A percentile compares a stretch with the other conserved stretches of the same genome.
Conservation (phyloP, 2,113 vertebrate species). For the Helogale parvula region DNA sequence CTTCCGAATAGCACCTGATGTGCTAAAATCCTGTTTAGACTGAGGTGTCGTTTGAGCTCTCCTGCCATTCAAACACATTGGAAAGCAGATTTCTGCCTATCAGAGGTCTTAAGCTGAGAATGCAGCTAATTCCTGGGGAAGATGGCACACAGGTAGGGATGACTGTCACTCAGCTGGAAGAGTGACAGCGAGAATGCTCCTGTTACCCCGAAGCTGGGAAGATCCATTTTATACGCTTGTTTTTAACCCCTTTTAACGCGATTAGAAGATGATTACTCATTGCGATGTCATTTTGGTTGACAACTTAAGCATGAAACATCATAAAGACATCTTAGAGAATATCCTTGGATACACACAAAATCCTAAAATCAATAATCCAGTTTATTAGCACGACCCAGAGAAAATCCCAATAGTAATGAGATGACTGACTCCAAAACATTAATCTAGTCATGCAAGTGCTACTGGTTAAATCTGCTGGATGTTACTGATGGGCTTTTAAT, state of each 20-base stretch:
- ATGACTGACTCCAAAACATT: conserved; percentile 78
- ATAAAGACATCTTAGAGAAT: conserved; percentile 83
- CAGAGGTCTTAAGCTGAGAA: conserved; percentile 93
- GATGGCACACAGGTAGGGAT: conserved; percentile 86
- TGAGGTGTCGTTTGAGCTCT: conserved; percentile 83
- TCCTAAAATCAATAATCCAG: conserved; percentile 91
- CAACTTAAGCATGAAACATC: conserved; percentile 86
- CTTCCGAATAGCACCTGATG: conserved; percentile 82
- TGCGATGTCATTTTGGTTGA: conserved; percentile 83
- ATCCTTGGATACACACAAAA: conserved; percentile 83
- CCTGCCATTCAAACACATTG: conserved; percentile 87
- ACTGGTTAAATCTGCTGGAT: conserved; percentile 83
- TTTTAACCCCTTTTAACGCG: conserved; percentile 81
- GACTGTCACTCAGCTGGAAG: conserved; percentile 84
- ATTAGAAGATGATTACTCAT: conserved; percentile 85
- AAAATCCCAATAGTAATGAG: conserved; percentile 84
- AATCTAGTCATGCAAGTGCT: conserved; percentile 83
- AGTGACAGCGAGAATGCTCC: conserved; percentile 39
- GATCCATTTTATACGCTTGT: conserved; percentile 82
- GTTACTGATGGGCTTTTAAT: conserved; percentile 86
- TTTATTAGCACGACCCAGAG: conserved; percentile 86
- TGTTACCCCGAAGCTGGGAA: not conserved
- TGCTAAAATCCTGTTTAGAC: conserved; percentile 87
- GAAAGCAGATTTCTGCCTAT: conserved; percentile 94
- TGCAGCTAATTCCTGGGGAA: conserved; percentile 91